Percentiles rank a stretch among this genome's conserved stretches.
Evolutionary conservation across 1,140 invertebrate species (phyloP).

Genomic region (Monomorium pharaonis): DNA sequence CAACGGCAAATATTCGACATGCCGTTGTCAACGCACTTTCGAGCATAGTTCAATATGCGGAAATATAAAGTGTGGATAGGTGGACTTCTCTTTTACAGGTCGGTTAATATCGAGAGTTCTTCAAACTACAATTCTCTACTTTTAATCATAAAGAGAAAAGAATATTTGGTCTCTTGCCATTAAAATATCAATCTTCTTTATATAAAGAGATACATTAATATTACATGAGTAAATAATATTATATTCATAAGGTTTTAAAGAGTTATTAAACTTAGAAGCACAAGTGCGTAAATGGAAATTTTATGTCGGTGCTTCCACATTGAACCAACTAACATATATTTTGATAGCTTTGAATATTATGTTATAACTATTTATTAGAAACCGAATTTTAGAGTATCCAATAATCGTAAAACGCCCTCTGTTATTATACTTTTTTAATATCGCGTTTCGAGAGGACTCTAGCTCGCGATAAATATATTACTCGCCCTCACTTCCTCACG

Average conservation of each 20-base stretch:
- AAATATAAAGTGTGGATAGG: neutral
- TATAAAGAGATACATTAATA: no score
- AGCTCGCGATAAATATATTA: neutral
- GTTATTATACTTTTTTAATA: neutral
- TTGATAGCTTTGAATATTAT: neutral
- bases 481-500: neutral
- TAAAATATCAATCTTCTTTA: neutral
- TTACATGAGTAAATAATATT: no score
- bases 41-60: neutral
- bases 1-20: conserved; percentile 24
- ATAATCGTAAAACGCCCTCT: neutral
- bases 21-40: neutral
- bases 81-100: neutral
- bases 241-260: neutral
- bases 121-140: neutral
- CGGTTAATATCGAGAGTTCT: neutral
- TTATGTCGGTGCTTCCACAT: neutral
- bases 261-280: neutral
- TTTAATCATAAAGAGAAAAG: neutral
- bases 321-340: neutral
- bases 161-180: neutral
- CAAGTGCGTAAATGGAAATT: neutral
- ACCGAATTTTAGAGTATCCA: neutral
- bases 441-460: neutral
- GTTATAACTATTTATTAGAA: neutral